Conservation (phyloP, 2,888 invertebrate genomes). For the Drosophila neonasuta region DNA sequence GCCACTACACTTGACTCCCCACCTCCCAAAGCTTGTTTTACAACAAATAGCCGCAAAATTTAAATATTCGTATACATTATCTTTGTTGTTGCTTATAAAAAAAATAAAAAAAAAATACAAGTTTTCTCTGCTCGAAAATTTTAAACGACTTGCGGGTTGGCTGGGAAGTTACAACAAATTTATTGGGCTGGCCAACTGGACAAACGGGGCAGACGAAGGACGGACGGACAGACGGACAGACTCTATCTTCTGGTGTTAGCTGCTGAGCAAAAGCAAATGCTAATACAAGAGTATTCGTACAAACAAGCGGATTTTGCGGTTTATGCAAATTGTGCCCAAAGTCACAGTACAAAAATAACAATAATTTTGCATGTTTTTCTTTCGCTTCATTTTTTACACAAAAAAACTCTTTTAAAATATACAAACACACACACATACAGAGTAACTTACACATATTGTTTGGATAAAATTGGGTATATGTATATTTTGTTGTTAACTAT, state of each 20-base stretch:
- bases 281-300: slow-evolving; percentile 49
- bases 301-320: slow-evolving; percentile 76
- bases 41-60: slow-evolving; percentile 41
- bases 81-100: slow-evolving; percentile 29
- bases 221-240: not conserved
- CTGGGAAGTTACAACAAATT: slow-evolving; percentile 49
- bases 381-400: slow-evolving; percentile 8
- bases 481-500: slow-evolving; percentile 39
- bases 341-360: slow-evolving; percentile 47
- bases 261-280: slow-evolving; percentile 51
- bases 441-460: slow-evolving; percentile 8
- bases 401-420: slow-evolving; percentile 12
- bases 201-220: not conserved
- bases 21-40: slow-evolving; percentile 26
- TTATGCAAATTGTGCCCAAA: slow-evolving; percentile 67
- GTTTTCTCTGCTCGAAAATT: slow-evolving; percentile 44
- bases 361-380: slow-evolving; percentile 27
- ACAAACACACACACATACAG: slow-evolving; percentile 9
- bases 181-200: slow-evolving; percentile 50
- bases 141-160: slow-evolving; percentile 42
- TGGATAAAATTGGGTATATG: slow-evolving; percentile 12
- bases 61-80: slow-evolving; percentile 41
- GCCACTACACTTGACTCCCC: slow-evolving; percentile 22
- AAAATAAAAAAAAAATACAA: slow-evolving; percentile 20
- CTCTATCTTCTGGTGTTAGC: not conserved